These are phyloP conservation scores for Scaptomyza graminum DNA, from an alignment of 1,140 invertebrate genomes.

Conservation along the genomic window DNA sequence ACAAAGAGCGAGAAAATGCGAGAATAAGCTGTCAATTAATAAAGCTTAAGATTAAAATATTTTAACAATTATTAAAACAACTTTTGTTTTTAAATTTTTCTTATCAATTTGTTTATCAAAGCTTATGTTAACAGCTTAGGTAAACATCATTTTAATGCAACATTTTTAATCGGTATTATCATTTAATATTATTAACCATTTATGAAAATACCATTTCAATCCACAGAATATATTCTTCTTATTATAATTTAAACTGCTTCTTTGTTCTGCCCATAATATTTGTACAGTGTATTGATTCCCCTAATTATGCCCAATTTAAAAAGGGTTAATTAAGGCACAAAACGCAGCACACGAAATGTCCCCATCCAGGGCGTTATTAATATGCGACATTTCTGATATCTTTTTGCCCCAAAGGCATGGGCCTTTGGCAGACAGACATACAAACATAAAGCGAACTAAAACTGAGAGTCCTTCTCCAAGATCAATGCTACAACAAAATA, in stretches of 20 bases:
- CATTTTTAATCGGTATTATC: too few species aligned
- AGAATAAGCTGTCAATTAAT: too few species aligned
- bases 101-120: too few species aligned
- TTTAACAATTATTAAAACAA: too few species aligned
- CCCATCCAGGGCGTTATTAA: constrained; percentile 70
- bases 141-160: too few species aligned
- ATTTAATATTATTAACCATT: too few species aligned
- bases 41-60: too few species aligned
- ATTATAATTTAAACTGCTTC: background rate
- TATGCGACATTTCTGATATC: constrained; percentile 82
- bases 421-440: constrained; percentile 1
- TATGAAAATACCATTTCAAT: background rate
- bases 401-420: constrained; percentile 57
- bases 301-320: constrained; percentile 83
- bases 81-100: too few species aligned
- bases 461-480: constrained; percentile 31
- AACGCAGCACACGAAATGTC: constrained; percentile 63
- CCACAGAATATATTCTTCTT: too few species aligned
- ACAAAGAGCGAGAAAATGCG: too few species aligned
- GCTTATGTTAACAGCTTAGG: too few species aligned
- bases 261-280: background rate
- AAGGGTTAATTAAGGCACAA: constrained; percentile 83
- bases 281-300: constrained; percentile 56
- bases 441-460: constrained; percentile 13
- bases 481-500: constrained; percentile 48